Conservation (phyloP, 2,888 invertebrate species). For the Synanthedon formicaeformis region DNA sequence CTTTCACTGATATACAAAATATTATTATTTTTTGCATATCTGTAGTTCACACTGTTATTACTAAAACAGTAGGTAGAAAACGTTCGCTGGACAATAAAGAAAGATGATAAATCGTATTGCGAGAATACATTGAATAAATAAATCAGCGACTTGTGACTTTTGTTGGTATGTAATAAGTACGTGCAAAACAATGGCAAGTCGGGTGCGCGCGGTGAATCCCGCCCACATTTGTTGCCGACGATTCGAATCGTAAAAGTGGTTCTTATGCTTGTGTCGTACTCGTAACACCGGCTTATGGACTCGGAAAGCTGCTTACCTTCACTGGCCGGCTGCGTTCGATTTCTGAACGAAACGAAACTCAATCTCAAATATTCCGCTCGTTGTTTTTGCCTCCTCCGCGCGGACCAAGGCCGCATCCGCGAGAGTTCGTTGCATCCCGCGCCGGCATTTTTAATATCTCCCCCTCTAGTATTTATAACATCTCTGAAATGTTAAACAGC, state of each 20-base stretch:
- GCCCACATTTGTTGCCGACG: slow-evolving; percentile 18
- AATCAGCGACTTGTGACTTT: too few species aligned
- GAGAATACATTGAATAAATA: too few species aligned
- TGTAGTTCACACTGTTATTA: too few species aligned
- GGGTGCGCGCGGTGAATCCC: slow-evolving; percentile 22
- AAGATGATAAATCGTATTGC: too few species aligned
- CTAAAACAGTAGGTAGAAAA: too few species aligned
- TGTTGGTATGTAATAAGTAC: neutral
- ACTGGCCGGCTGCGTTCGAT: slow-evolving; percentile 25
- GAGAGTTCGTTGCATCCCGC: slow-evolving; percentile 35
- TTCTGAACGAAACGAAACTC: slow-evolving; percentile 22
- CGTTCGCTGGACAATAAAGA: too few species aligned
- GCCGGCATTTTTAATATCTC: slow-evolving; percentile 17
- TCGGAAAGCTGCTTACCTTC: slow-evolving; percentile 59
- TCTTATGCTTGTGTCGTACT: slow-evolving; percentile 11
- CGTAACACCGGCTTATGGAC: slow-evolving; percentile 27
- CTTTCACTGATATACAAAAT: too few species aligned
- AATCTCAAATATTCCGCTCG: slow-evolving; percentile 24
- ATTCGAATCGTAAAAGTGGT: slow-evolving; percentile 21
- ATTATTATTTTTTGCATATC: too few species aligned
- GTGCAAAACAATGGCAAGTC: slow-evolving; percentile 15
- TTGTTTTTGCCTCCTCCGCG: slow-evolving; percentile 25
- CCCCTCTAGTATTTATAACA: neutral
- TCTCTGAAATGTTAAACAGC: neutral
- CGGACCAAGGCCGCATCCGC: slow-evolving; percentile 40